Percentiles rank a stretch among this genome's conserved stretches.
Conservation (phyloP, 2,888 invertebrate genomes). For the Philereme vetulata region DNA sequence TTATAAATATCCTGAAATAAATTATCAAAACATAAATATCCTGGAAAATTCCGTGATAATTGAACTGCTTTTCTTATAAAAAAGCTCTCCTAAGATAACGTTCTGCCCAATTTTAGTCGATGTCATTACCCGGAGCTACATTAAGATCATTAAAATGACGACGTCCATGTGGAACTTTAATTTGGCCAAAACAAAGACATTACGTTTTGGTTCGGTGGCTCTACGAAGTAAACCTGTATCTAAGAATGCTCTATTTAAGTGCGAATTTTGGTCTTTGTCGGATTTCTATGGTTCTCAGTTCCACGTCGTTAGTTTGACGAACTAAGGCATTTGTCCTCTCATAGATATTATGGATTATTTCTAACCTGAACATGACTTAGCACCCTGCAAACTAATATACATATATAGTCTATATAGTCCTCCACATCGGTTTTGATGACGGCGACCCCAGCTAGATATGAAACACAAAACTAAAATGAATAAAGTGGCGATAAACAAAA, state of each 20-base stretch:
- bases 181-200: slow-evolving; percentile 52
- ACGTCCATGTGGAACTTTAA: slow-evolving; percentile 41
- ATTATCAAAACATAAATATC: slow-evolving; percentile 2
- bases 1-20: slow-evolving; percentile 7
- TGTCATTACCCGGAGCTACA: slow-evolving; percentile 36
- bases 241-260: slow-evolving; percentile 46
- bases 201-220: slow-evolving; percentile 54
- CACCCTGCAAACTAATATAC: no score
- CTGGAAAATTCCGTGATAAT: not conserved
- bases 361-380: no score
- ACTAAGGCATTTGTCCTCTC: slow-evolving; percentile 65
- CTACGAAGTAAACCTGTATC: slow-evolving; percentile 45
- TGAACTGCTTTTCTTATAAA: slow-evolving; percentile 2
- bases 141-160: slow-evolving; percentile 43
- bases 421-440: no score
- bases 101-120: slow-evolving; percentile 16
- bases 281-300: slow-evolving; percentile 53
- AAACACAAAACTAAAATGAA: no score
- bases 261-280: slow-evolving; percentile 55
- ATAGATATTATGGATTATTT: slow-evolving; percentile 38
- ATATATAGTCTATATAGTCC: no score
- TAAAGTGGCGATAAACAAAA: no score
- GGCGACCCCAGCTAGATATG: no score
- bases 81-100: no score
- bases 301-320: slow-evolving; percentile 71